Evolutionary conservation across 2,888 invertebrate species (phyloP), one percentile per base, ranked within the genome.

Genomic region (Xylota sylvarum): DNA sequence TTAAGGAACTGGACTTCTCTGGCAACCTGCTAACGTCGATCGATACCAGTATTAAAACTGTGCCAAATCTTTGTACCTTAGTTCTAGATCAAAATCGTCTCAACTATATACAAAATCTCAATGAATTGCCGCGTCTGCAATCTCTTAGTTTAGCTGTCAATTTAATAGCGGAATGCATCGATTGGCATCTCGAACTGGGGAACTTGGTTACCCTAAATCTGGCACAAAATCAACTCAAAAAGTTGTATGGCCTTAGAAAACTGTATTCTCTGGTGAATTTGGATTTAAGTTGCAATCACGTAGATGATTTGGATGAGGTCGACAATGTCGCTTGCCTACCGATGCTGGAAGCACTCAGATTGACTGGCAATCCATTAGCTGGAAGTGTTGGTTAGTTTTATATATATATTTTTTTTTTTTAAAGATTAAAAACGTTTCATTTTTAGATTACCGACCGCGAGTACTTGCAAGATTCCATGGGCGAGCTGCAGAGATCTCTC

Each of bases 331-430:
- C 97, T 43, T 94, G 94, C 82, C 93, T 99, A 50, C 98, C 98
- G 0, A 96, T 97, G 90, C 93, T 99, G 70, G 98, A 98, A 91
- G 95, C 96, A 92, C 93, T 99, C n/a, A 94, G 96, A 90, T 93
- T 99, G 56, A 96, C 96, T 0, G 98, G 98, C 0, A 99, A 99
- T 93, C 97, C 97, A 14, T 96, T 99, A 0, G 97, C 98, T 0
- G 95, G 92, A 14, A 92, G 91, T 88, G 93, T 93, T 50, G 93
- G 92, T 92, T 87, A 89, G 89, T 88, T 69, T 95, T 97, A 89
- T 97, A 98, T 48, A 10, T 48, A 12, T 9, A 32, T 1, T 9
- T 10, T 10, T 32, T 12, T 55, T n/a, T 46, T 17, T 30, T 10
- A 23, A n/a, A n/a, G 10, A 40, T 7, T 5, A 6, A 17, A 48